These are phyloP conservation scores for Alces alces DNA, from an alignment of 2,113 vertebrate species.

Conservation along the genomic window DNA sequence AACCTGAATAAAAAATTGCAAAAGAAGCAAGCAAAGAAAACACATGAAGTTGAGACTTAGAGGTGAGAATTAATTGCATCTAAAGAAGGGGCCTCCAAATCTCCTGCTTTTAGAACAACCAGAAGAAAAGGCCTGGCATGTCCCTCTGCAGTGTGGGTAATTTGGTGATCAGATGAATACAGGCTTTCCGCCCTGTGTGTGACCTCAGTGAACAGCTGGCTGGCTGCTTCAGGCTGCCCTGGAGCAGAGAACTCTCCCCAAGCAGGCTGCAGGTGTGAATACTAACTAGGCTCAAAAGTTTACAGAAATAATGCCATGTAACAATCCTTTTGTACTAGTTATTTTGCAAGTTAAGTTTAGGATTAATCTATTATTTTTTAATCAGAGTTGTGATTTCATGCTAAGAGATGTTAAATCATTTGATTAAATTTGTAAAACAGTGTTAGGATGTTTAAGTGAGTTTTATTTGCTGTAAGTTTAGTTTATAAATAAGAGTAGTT, in stretches of 20 bases:
- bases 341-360: not conserved
- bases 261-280: not conserved
- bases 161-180: not conserved
- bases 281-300: not conserved
- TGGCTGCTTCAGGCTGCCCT: not conserved
- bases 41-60: not conserved
- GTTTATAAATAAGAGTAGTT: not conserved
- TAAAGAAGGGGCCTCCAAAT: not conserved
- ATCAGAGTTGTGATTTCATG: not conserved
- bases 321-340: not conserved
- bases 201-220: not conserved
- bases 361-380: not conserved
- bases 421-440: not conserved
- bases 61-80: not conserved
- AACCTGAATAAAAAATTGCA: not conserved
- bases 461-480: not conserved
- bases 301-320: not conserved
- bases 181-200: not conserved
- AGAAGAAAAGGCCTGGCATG: not conserved
- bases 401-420: not conserved
- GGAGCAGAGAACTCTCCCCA: not conserved
- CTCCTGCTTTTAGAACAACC: not conserved
- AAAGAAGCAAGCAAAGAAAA: not conserved
- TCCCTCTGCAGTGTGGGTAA: fast-evolving
- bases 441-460: not conserved